Conservation (phyloP, 2,797 vertebrate species). For the Pantherophis vulpinus region DNA sequence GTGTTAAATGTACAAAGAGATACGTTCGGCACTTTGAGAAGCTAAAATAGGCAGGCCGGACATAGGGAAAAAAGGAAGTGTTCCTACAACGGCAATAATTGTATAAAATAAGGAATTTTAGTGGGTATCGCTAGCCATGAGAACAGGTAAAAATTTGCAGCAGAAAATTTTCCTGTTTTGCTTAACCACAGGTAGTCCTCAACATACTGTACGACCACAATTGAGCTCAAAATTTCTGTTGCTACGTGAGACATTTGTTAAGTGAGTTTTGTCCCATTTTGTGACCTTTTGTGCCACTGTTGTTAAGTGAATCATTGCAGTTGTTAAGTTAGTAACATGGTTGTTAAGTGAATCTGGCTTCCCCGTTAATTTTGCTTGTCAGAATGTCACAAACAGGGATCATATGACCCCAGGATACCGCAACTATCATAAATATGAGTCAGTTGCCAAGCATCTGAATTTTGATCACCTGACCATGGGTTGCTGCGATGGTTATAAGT, state of each 20-base stretch:
- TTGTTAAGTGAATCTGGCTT: not conserved
- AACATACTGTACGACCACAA: not conserved
- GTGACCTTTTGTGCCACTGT: not conserved
- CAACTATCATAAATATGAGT: not conserved
- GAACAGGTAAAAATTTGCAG: not conserved
- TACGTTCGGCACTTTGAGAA: not conserved
- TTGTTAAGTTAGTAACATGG: not conserved
- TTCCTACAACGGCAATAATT: not conserved
- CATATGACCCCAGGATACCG: accelerated
- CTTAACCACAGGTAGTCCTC: not conserved
- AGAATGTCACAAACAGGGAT: not conserved
- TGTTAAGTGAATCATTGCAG: not conserved
- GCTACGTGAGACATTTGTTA: not conserved
- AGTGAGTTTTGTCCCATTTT: not conserved
- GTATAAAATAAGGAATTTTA: not conserved
- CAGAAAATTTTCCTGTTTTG: not conserved
- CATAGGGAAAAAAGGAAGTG: not conserved
- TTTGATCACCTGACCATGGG: not conserved
- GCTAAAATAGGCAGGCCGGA: not conserved
- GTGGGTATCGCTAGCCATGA: not conserved
- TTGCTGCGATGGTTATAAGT: not conserved
- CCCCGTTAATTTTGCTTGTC: not conserved
- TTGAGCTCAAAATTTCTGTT: not conserved
- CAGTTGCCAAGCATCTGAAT: not conserved
- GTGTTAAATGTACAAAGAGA: not conserved